A percentile compares a stretch with the other conserved stretches of the same genome.
Conservation (phyloP, 2,888 invertebrate species). For the Amphipoea lucens region DNA sequence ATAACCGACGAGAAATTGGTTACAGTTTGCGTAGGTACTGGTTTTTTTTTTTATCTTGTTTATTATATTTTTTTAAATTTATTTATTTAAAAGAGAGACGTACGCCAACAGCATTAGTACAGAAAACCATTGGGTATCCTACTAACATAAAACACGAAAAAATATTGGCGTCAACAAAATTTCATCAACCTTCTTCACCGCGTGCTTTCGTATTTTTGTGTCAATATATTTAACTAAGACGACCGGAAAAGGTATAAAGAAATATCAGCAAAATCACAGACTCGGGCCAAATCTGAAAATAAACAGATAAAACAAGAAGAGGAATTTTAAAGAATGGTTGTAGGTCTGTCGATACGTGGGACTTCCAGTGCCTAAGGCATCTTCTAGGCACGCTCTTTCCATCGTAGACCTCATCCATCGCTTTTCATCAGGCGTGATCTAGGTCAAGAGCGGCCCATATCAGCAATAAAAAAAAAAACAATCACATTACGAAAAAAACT, state of each 20-base stretch:
- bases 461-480: background rate
- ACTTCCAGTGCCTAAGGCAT: no score
- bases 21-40: no score
- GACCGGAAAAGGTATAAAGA: background rate
- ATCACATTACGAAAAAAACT: background rate
- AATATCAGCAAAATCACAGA: background rate
- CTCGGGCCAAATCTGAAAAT: background rate
- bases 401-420: no score
- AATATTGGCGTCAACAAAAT: constrained; percentile 10
- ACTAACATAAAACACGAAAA: background rate
- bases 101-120: background rate
- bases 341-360: no score
- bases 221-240: constrained; percentile 11
- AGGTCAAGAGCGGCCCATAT: no score
- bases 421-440: no score
- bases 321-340: background rate
- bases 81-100: background rate
- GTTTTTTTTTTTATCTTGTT: background rate
- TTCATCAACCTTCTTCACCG: constrained; percentile 24
- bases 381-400: no score
- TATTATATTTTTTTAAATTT: background rate
- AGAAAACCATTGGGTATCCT: background rate
- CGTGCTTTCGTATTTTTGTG: constrained; percentile 7
- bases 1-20: no score
- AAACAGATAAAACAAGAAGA: accelerated